Conservation (phyloP, 2,888 invertebrate genomes). For the Dusona sp. region DNA sequence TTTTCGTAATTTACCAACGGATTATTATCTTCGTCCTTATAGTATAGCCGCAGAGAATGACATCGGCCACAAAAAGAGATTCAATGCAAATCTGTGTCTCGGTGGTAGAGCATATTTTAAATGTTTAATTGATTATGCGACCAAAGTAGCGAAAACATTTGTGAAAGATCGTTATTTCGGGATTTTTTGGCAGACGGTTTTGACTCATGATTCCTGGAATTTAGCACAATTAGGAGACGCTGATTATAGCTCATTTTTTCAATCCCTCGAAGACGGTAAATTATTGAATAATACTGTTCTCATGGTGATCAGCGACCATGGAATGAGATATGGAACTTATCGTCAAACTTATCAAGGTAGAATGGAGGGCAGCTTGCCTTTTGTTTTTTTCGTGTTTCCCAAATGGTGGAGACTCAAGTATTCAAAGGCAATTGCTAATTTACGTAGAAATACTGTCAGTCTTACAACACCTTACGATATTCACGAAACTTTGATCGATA, state of each 20-base stretch:
- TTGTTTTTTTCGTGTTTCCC: constrained; percentile 91
- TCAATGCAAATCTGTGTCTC: constrained; percentile 90
- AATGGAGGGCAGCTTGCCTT: constrained; percentile 95
- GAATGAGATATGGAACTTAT: constrained; percentile 94
- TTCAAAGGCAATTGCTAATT: constrained; percentile 87
- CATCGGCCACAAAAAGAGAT: constrained; percentile 88
- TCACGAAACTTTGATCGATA: constrained; percentile 91
- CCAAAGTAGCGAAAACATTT: constrained; percentile 88
- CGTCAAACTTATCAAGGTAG: constrained; percentile 93
- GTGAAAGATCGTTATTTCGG: constrained; percentile 89
- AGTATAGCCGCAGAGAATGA: constrained; percentile 89
- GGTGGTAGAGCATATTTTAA: constrained; percentile 89
- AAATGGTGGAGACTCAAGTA: constrained; percentile 89
- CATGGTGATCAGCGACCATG: constrained; percentile 95
- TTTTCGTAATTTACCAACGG: constrained; percentile 92
- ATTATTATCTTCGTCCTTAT: constrained; percentile 93
- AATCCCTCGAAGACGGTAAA: constrained; percentile 84
- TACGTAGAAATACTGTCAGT: constrained; percentile 88
- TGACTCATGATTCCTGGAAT: constrained; percentile 94
- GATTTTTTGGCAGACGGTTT: constrained; percentile 93
- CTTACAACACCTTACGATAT: constrained; percentile 95
- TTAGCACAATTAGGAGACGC: constrained; percentile 91
- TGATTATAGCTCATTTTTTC: constrained; percentile 87
- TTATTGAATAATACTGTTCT: constrained; percentile 89
- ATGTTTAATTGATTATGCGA: constrained; percentile 90